These are phyloP conservation scores for Ciona savignyi DNA, from an alignment of 23 tunicate genomes.

Conservation along the genomic window DNA sequence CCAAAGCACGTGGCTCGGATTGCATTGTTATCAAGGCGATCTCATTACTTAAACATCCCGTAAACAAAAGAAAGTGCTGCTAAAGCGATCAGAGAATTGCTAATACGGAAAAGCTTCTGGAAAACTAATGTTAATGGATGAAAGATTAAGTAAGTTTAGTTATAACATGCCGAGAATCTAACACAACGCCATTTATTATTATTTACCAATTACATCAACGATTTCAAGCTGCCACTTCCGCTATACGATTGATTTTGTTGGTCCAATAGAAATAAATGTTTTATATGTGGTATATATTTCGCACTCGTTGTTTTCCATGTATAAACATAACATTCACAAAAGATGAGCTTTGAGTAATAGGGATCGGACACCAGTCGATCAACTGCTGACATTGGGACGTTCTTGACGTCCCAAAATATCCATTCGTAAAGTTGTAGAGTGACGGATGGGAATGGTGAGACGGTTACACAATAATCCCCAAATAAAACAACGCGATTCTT, in stretches of 20 bases:
- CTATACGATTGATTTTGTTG: no score
- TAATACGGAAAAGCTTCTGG: background rate
- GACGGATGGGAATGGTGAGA: background rate
- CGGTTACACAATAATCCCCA: constrained; percentile 4
- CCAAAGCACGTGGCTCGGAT: constrained; percentile 16
- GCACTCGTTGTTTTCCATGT: no score
- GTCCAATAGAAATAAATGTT: no score
- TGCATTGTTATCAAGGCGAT: background rate
- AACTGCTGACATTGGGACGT: background rate
- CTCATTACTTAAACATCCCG: background rate
- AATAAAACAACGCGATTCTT: background rate
- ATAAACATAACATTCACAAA: no score
- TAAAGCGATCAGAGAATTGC: background rate
- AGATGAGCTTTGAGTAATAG: background rate
- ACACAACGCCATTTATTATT: no score
- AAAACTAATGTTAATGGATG: background rate
- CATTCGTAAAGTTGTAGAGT: background rate
- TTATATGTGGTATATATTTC: no score
- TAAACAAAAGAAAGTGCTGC: background rate
- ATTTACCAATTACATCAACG: no score
- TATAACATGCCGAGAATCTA: no score
- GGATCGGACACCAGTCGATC: background rate
- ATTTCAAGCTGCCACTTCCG: no score
- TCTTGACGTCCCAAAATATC: background rate
- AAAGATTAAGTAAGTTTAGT: no score